A percentile compares a stretch with the other conserved stretches of the same genome.
These are phyloP conservation scores for Plutomurus gul DNA, from an alignment of 1,140 invertebrate genomes.

Conservation along the genomic window DNA sequence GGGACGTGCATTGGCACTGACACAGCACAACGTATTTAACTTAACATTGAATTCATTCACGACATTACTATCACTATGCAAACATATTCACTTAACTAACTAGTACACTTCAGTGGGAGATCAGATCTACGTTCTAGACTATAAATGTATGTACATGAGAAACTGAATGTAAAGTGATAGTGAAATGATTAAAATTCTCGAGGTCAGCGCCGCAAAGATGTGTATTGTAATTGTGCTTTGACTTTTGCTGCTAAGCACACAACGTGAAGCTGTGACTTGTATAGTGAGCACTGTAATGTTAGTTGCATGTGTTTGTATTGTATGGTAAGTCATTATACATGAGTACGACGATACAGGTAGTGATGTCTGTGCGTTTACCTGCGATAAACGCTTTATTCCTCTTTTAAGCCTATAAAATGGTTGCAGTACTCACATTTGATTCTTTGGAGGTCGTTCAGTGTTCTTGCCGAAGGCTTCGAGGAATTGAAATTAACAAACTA, in stretches of 20 bases:
- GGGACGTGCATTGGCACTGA: not conserved
- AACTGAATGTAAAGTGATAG: not conserved
- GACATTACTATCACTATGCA: not conserved
- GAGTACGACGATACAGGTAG: no score
- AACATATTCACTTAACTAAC: no score
- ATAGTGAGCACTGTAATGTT: no score
- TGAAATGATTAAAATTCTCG: constrained; percentile 6
- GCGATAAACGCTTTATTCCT: not conserved
- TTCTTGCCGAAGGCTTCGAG: constrained; percentile 24
- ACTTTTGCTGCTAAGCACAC: not conserved
- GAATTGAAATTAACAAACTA: constrained; percentile 1
- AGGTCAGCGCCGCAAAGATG: constrained; percentile 7
- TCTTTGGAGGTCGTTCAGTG: constrained; percentile 1
- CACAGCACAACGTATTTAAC: no score
- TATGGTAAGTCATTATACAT: no score
- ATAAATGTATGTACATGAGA: not conserved
- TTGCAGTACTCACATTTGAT: not conserved
- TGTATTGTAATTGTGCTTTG: not conserved
- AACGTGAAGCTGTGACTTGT: no score
- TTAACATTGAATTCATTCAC: not conserved
- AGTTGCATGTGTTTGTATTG: no score
- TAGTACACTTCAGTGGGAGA: no score
- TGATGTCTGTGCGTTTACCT: not conserved
- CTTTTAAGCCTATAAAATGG: not conserved
- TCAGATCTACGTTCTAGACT: no score